Conservation (phyloP, 2,113 vertebrate species). For the Cololabis saira region DNA sequence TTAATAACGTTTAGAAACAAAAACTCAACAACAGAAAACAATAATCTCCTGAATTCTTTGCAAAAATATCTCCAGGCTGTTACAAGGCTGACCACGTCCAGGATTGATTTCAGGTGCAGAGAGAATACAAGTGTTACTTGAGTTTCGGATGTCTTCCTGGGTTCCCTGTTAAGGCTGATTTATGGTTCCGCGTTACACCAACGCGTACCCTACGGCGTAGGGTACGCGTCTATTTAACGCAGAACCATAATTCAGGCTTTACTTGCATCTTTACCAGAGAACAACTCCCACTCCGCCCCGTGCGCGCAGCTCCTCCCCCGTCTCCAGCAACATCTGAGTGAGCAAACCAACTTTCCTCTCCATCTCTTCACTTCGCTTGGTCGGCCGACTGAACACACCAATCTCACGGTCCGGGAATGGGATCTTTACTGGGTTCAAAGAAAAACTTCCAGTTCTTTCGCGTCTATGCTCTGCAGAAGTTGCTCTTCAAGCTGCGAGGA, state of each 20-base stretch:
- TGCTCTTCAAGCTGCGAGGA: conserved; percentile 83
- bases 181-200: too few relatives aligned
- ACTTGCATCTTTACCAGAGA: neutral
- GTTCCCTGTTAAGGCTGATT: too few relatives aligned
- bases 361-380: conserved; percentile 42
- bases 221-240: too few relatives aligned
- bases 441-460: conserved; percentile 84
- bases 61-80: too few relatives aligned
- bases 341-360: conserved; percentile 44
- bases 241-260: too few relatives aligned
- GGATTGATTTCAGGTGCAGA: neutral
- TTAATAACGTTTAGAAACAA: too few relatives aligned
- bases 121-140: neutral
- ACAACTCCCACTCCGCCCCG: conserved; percentile 18
- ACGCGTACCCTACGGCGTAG: too few relatives aligned
- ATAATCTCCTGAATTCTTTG: too few relatives aligned
- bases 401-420: conserved; percentile 83
- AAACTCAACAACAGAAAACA: too few relatives aligned
- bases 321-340: conserved; percentile 37
- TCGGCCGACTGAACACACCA: conserved; percentile 59
- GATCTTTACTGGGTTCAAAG: conserved; percentile 79
- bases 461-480: conserved; percentile 79
- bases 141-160: neutral
- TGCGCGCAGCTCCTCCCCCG: conserved; percentile 51
- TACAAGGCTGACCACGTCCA: too few relatives aligned